Evolutionary conservation across 2,888 invertebrate species (phyloP), one percentile per base, ranked within the genome.

Genomic region (Seira sanloemensis): DNA sequence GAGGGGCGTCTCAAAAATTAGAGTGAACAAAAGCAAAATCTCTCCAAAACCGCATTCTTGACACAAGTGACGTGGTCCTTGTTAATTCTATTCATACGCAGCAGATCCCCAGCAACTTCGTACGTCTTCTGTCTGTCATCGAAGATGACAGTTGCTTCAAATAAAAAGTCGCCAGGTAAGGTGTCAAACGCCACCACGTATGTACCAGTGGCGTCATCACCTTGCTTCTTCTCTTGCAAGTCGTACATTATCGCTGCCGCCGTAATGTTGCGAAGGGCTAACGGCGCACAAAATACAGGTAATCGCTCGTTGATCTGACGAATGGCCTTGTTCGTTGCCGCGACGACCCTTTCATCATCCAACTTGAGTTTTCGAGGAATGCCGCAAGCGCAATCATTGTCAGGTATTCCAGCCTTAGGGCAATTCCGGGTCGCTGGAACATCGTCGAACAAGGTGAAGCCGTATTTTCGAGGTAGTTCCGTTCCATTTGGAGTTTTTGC

Each of bases 161-260:
- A 88, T 9, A 87, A 67, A 81, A 88, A 88, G 12, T 76, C 65
- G 1, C 88, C 88, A 18, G 88, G 88, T 21, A 1, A 27, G 9
- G 87, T 83, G 21, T 77, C 50, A 76, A 88, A 88, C 9, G 84
- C 87, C 5, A 88, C 86, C 58, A 88, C 82, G 23, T 80, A 82
- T 7, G 79, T 86, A 9, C 18, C 74, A 16, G 65, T 73, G 18
- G 19, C 67, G 5, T 2, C 72, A 50, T 73, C 21, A 0, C 25
- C 21, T 23, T 16, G 9, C 26, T 26, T 58, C 12, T 27, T 27
- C 37, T 37, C 37, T 1, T 76, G 69, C 19, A 50, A 7, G 23
- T 66, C 68, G n/a, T 82, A 69, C 54, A 87, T 58, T 5, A 80
- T 18, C 24, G 78, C 88, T 4, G 86, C 88, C 0, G 87, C 88